Conservation (phyloP, 2,888 invertebrate species). For the Protonemura montana region DNA sequence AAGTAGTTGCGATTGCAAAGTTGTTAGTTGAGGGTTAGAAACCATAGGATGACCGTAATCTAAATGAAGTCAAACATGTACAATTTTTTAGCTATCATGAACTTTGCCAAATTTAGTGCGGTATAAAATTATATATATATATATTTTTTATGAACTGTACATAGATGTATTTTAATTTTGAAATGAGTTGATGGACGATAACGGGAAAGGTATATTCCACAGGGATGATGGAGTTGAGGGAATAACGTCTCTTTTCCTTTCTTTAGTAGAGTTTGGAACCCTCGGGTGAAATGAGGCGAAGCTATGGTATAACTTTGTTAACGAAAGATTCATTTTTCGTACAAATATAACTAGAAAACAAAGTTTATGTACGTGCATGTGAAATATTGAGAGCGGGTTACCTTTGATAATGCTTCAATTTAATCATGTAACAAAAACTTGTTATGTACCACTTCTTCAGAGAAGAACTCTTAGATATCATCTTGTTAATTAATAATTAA, state of each 20-base stretch:
- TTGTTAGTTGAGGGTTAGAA: too few species aligned
- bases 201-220: not conserved
- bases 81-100: too few species aligned
- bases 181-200: slow-evolving; percentile 12
- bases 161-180: not conserved
- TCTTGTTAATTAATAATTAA: slow-evolving; percentile 8
- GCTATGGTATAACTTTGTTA: not conserved
- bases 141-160: not conserved
- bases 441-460: not conserved
- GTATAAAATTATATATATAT: not conserved
- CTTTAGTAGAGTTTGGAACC: not conserved
- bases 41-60: too few species aligned
- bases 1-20: too few species aligned
- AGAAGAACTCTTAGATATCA: not conserved
- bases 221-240: slow-evolving; percentile 13
- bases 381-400: slow-evolving; percentile 17
- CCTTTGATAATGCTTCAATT: slow-evolving; percentile 2
- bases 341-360: not conserved
- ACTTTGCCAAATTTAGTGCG: not conserved
- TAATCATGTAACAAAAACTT: slow-evolving; percentile 4
- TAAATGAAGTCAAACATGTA: too few species aligned
- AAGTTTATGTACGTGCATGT: not conserved
- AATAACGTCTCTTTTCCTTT: slow-evolving; percentile 3
- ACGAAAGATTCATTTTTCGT: slow-evolving; percentile 22
- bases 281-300: slow-evolving; percentile 2